These are phyloP conservation scores for Pteropus rufus DNA, from an alignment of 2,797 vertebrate genomes.

Conservation along the genomic window DNA sequence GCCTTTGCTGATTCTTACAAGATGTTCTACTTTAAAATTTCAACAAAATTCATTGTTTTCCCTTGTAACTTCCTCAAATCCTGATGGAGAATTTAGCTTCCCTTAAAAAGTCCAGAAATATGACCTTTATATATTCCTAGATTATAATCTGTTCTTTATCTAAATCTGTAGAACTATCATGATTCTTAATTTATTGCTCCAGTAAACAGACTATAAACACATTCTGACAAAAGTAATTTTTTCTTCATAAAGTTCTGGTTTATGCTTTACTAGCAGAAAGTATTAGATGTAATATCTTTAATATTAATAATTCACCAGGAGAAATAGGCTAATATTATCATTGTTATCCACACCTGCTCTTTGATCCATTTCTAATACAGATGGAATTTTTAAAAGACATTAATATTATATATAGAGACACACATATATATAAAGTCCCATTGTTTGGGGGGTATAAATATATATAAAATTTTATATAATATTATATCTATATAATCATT, in stretches of 20 bases:
- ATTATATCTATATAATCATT: background rate
- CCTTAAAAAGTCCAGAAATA: background rate
- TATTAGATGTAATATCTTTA: background rate
- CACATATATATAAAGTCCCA: background rate
- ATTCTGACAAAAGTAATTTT: background rate
- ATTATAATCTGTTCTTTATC: background rate
- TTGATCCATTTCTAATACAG: constrained; percentile 26
- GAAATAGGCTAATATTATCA: background rate
- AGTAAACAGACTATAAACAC: background rate
- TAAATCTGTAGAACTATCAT: background rate
- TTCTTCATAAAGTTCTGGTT: background rate
- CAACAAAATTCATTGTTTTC: background rate
- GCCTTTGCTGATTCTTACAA: background rate
- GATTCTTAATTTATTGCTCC: background rate
- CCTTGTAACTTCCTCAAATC: background rate
- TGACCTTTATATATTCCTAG: background rate
- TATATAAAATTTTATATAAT: background rate
- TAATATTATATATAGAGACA: background rate
- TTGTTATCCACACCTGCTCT: background rate
- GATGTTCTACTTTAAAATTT: background rate
- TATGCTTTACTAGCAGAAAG: background rate
- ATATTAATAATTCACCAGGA: background rate
- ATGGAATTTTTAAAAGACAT: background rate
- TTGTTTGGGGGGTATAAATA: background rate
- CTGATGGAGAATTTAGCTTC: background rate